These are phyloP conservation scores for Eueremaeus valkanovi DNA, from an alignment of 2,888 invertebrate species.

Conservation along the genomic window DNA sequence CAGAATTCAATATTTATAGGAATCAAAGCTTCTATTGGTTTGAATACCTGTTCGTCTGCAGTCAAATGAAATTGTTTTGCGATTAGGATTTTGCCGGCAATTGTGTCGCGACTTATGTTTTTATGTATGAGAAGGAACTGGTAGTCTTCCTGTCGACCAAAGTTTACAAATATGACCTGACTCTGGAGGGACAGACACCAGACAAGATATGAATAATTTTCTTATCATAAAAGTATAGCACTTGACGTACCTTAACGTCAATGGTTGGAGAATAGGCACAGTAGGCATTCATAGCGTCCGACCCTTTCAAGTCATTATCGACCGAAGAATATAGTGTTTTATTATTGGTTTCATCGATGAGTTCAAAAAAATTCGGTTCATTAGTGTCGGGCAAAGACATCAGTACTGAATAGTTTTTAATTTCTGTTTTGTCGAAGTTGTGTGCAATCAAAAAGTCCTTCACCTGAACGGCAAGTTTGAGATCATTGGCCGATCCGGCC, in stretches of 20 bases:
- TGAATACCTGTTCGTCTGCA: constrained; percentile 44
- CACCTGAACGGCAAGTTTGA: constrained; percentile 44
- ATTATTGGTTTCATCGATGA: constrained; percentile 42
- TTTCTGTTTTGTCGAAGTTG: constrained; percentile 46
- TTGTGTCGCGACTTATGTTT: constrained; percentile 48
- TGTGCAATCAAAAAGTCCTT: constrained; percentile 44
- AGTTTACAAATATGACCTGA: constrained; percentile 54
- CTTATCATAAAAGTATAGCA: not conserved
- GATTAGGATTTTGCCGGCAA: constrained; percentile 55
- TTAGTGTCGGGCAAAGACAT: constrained; percentile 45
- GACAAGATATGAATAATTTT: not conserved
- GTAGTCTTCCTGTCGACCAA: constrained; percentile 54
- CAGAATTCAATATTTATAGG: not conserved
- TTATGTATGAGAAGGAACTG: constrained; percentile 49
- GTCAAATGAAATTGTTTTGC: constrained; percentile 51
- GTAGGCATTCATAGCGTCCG: constrained; percentile 43
- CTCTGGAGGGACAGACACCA: constrained; percentile 47
- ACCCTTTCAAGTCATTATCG: not conserved
- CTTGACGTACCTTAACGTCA: constrained; percentile 42
- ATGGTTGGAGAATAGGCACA: constrained; percentile 49
- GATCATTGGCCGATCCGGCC: constrained; percentile 47
- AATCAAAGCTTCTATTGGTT: not conserved
- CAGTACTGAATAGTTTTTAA: constrained; percentile 46
- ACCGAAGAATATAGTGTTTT: constrained; percentile 36
- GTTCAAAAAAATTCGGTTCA: constrained; percentile 45